phyloP scores from a whole-genome alignment of 92 coral and sea anemone species.

The Scolanthus callimorphus region DNA sequence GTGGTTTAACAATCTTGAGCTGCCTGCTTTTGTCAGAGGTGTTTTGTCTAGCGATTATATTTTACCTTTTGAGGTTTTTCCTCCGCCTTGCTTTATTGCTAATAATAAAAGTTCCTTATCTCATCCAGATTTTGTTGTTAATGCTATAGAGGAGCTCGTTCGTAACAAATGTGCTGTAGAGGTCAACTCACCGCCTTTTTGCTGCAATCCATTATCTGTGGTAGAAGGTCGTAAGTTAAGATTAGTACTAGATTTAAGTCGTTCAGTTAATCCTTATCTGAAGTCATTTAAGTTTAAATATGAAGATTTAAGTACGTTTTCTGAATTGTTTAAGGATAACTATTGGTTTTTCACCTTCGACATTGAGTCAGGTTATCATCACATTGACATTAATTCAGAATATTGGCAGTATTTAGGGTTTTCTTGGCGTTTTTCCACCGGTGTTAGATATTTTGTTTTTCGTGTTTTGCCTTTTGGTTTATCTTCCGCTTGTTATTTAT shows the following conservation, averaged over 20 bases:
- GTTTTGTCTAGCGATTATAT: too few relatives aligned
- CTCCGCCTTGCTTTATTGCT: conserved; percentile 26
- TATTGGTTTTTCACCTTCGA: conserved; percentile 51
- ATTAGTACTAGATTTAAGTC: conserved; percentile 46
- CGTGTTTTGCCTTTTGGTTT: conserved; percentile 43
- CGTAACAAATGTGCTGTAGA: conserved; percentile 30
- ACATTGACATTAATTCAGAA: conserved; percentile 22
- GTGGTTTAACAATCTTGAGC: conserved; percentile 41
- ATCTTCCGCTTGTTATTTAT: conserved; percentile 52
- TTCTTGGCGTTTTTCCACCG: conserved; percentile 18
- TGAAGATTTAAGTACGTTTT: conserved; percentile 41
- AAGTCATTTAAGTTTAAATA: conserved; percentile 38
- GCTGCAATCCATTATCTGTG: conserved; percentile 51
- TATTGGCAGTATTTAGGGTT: conserved; percentile 35
- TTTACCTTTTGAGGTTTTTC: too few relatives aligned
- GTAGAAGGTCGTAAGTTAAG: conserved; percentile 46
- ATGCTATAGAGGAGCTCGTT: conserved; percentile 34
- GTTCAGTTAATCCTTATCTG: conserved; percentile 42
- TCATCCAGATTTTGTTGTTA: conserved; percentile 29
- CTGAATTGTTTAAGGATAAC: conserved; percentile 34
- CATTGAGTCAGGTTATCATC: conserved; percentile 48
- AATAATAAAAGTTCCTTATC: conserved; percentile 38
- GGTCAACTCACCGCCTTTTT: conserved; percentile 25
- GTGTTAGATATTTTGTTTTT: conserved; percentile 29
- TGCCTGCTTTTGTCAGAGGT: conserved; percentile 25